Conservation (phyloP, 2,888 invertebrate species). For the Conops quadrifasciatus region DNA sequence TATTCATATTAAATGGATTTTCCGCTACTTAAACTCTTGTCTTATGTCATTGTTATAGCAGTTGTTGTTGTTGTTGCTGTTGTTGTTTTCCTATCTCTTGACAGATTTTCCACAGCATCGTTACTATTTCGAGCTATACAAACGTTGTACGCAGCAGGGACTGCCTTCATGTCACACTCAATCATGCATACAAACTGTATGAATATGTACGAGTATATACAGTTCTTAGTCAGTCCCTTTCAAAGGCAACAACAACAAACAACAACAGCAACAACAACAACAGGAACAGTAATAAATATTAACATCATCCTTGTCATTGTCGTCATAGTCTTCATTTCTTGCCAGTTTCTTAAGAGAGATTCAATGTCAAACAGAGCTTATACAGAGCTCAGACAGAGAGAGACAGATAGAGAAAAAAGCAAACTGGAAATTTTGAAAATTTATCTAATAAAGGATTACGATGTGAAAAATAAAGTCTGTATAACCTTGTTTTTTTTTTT, state of each 20-base stretch:
- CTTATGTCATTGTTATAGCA: not conserved
- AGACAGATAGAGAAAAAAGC: not conserved
- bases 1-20: constrained; percentile 21
- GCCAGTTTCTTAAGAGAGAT: not conserved
- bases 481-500: too few species aligned
- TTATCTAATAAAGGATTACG: too few species aligned
- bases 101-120: constrained; percentile 5
- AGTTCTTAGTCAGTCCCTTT: too few species aligned
- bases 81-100: not conserved
- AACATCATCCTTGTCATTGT: not conserved
- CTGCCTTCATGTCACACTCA: too few species aligned
- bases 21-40: constrained; percentile 4
- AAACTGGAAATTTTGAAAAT: not conserved
- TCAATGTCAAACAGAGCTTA: not conserved
- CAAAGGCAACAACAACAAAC: not conserved
- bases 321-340: not conserved
- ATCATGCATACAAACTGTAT: too few species aligned
- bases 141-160: too few species aligned
- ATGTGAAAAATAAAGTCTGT: too few species aligned
- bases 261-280: constrained; percentile 4
- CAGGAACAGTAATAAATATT: not conserved
- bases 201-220: too few species aligned
- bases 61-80: not conserved
- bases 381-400: not conserved
- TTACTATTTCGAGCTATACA: not conserved